These are phyloP conservation scores for Glyphotaelius pellucidus DNA, from an alignment of 2,888 invertebrate genomes.

Conservation along the genomic window DNA sequence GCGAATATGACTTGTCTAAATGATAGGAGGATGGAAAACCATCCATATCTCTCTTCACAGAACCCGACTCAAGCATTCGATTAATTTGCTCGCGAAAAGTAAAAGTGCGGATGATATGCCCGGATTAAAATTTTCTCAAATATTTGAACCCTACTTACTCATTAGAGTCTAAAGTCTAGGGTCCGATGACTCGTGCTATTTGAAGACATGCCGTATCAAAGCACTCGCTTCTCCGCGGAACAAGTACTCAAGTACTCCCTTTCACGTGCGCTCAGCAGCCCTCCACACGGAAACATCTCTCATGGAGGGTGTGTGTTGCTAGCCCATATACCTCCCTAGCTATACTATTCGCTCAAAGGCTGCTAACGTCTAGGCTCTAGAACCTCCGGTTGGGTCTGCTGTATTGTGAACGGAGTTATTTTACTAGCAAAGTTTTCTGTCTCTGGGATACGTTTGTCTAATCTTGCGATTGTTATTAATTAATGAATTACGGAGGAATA, in stretches of 20 bases:
- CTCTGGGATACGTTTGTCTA: neutral
- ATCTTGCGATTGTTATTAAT: neutral
- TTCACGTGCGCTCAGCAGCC: neutral
- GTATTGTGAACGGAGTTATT: neutral
- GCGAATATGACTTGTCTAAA: neutral
- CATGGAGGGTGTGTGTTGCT: neutral
- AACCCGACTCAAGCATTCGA: neutral
- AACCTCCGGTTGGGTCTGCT: neutral
- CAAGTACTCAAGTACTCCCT: slow-evolving; percentile 15
- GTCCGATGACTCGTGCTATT: neutral
- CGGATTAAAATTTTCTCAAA: neutral
- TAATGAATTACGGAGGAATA: no score
- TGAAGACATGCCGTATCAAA: slow-evolving; percentile 22
- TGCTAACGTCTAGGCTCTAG: neutral
- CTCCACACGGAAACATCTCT: slow-evolving; percentile 21
- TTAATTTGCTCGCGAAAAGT: neutral
- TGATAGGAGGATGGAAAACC: neutral
- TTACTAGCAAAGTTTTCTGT: neutral
- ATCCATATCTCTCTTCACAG: neutral
- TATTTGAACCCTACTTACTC: neutral
- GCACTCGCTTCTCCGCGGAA: neutral
- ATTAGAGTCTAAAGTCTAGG: neutral
- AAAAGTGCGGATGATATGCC: neutral
- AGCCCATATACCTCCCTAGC: neutral
- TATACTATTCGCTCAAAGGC: neutral